These are phyloP conservation scores for Otocyon megalotis DNA, from an alignment of 2,113 vertebrate genomes.

Conservation along the genomic window DNA sequence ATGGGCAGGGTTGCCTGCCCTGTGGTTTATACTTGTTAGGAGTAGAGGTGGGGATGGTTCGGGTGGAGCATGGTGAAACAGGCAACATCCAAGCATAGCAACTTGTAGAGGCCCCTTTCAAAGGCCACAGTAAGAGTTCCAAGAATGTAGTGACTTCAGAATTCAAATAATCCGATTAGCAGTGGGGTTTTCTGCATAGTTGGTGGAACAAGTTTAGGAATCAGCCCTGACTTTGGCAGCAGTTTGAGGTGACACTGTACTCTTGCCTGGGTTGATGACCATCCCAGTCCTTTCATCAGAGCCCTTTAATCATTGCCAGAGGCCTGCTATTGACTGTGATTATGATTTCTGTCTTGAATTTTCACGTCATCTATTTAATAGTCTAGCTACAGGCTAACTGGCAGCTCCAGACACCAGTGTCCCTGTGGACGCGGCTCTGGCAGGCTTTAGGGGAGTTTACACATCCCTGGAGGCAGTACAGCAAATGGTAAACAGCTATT, in stretches of 20 bases:
- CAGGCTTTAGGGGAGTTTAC: constrained; percentile 11
- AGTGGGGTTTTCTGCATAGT: not conserved
- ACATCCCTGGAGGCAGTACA: constrained; percentile 20
- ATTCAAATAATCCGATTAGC: not conserved
- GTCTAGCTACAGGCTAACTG: not conserved
- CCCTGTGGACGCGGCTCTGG: not conserved
- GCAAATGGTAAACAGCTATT: constrained; percentile 21
- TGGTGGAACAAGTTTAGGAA: not conserved
- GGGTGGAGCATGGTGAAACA: not conserved
- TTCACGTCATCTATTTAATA: constrained; percentile 4
- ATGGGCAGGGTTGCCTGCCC: not conserved
- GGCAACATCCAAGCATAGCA: not conserved
- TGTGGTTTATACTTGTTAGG: not conserved
- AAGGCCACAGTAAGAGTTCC: not conserved
- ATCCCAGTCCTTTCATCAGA: not conserved
- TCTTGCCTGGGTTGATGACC: not conserved
- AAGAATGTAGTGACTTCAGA: not conserved
- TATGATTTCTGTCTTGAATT: constrained; percentile 43
- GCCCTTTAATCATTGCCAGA: not conserved
- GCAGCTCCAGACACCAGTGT: constrained; percentile 18
- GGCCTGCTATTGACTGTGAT: not conserved
- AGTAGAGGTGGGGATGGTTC: not conserved
- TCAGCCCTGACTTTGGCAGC: not conserved
- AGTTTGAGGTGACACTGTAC: not conserved
- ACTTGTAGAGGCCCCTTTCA: not conserved